Base-by-base conservation (phyloP, 1,140 invertebrate genomes). In the Euura saliciscinereae region DNA sequence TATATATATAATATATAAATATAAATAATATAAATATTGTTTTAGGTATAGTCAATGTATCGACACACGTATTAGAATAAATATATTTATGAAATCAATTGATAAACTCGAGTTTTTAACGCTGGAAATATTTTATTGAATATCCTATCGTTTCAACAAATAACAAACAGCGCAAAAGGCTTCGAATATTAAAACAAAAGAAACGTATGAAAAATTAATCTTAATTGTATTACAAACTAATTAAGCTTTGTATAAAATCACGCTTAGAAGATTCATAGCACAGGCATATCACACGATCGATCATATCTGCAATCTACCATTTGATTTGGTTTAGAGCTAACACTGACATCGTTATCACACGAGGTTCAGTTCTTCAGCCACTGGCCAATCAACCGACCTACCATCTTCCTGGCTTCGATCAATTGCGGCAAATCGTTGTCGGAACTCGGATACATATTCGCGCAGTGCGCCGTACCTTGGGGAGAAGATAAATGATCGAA, bases 401-500 rank as follows among this genome's bases (percentile, higher is more conserved):
- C 90, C 80, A 90, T 79, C 46, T 89, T 82, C 71, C 93, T 89
- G 0, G 93, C 94, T 69, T 85, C 83, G 11, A 89, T 89, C 46
- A 95, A 82, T 71, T 92, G 86, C 0, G 90, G 90, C 13, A 89
- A 80, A 87, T 95, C 93, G 3, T 86, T 82, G 11, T 89, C 84
- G n/a, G 88, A 85, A 43, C 90, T 79, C 65, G 93, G 93, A 81
- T 95, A 95, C 92, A 95, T 93, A 74, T 94, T 93, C 2, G 94
- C 93, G 82, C 94, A 95, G 82, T 95, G 94, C 6, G 94, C 93
- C 69, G 94, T 94, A 65, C 93, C 94, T 94, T 74, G 11, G 83
- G 28, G 28, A 28, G 28, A 28, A 85, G 72, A 28, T 28, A 70
- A 73, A 78, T 66, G 72, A 71, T 71, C 70, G 70, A 74, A 65